phyloP scores from a whole-genome alignment of 2,888 invertebrate genomes.

The Mantis religiosa region DNA sequence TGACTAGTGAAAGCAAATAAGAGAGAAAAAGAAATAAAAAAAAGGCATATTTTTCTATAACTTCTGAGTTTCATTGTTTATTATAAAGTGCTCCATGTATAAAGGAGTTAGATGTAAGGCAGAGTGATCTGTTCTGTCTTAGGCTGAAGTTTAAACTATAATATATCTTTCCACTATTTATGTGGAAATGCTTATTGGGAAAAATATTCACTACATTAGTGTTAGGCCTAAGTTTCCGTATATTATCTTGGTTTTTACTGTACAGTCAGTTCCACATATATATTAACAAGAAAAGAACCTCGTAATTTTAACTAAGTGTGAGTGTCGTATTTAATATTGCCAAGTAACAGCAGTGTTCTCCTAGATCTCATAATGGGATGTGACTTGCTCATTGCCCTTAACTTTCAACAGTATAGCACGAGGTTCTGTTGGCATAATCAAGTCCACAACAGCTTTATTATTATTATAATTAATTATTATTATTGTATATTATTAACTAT shows the following conservation, averaged over 20 bases:
- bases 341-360: not conserved
- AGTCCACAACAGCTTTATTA: not conserved
- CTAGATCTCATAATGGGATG: not conserved
- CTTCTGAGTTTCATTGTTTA: not conserved
- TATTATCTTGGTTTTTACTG: not conserved
- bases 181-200: not conserved
- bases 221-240: not conserved
- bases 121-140: not conserved
- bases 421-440: not conserved
- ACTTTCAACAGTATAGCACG: not conserved
- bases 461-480: not conserved
- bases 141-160: not conserved
- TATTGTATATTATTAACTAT: not conserved
- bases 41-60: not conserved
- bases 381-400: slow-evolving; percentile 5
- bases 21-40: not conserved
- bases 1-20: not conserved
- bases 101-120: not conserved
- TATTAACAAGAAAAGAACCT: not conserved
- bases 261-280: slow-evolving; percentile 1
- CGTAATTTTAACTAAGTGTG: not conserved
- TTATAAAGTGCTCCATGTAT: not conserved
- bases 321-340: not conserved
- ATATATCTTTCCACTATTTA: not conserved
- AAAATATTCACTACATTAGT: not conserved